These are phyloP conservation scores for Miichthys miiuy DNA, from an alignment of 2,797 vertebrate genomes.

Conservation along the genomic window DNA sequence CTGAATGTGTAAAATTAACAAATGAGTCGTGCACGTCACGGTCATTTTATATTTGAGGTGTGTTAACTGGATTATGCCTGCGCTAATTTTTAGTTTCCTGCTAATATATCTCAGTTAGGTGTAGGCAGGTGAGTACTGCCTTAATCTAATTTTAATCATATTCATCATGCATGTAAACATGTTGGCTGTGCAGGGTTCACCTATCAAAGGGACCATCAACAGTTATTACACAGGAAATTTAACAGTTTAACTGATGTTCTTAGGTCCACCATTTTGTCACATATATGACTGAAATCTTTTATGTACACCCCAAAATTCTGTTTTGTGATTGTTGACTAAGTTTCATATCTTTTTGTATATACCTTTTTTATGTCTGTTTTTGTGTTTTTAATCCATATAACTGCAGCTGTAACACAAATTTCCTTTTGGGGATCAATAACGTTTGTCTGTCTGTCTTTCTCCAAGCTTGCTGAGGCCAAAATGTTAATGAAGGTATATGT, in stretches of 20 bases:
- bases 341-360: too few relatives aligned
- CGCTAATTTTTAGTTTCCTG: background rate
- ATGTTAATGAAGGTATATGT: too few relatives aligned
- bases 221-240: background rate
- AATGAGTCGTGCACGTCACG: background rate
- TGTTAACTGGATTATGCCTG: background rate
- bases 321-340: too few relatives aligned
- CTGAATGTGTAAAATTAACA: too few relatives aligned
- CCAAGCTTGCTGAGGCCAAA: too few relatives aligned
- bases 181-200: background rate
- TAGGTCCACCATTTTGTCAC: background rate
- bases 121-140: background rate
- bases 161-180: background rate
- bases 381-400: too few relatives aligned
- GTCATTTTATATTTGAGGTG: background rate
- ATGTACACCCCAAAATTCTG: background rate
- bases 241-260: background rate
- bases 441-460: too few relatives aligned
- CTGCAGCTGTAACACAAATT: too few relatives aligned
- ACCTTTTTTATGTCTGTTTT: too few relatives aligned
- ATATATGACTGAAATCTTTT: background rate
- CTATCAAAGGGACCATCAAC: background rate
- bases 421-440: too few relatives aligned
- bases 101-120: background rate
- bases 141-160: conserved; percentile 7